These are phyloP conservation scores for Gadus macrocephalus DNA, from an alignment of 2,113 vertebrate species.

Conservation along the genomic window DNA sequence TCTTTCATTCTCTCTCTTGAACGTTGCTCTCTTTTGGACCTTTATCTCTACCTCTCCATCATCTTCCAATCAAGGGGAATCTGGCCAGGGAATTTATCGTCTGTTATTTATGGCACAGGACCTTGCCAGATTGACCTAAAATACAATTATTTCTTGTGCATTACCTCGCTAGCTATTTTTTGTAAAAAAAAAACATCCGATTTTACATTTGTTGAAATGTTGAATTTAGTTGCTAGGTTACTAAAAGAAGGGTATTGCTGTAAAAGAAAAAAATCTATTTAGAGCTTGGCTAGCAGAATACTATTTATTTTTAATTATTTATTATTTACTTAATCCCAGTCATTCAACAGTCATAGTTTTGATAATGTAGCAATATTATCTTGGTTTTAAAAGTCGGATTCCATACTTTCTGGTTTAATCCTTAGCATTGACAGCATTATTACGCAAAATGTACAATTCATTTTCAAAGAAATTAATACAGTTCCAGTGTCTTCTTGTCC, in stretches of 20 bases:
- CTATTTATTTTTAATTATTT: too few species aligned
- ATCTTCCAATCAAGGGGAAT: conserved; percentile 35
- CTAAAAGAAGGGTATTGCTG: conserved; percentile 36
- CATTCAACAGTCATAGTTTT: too few species aligned
- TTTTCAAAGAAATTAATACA: too few species aligned
- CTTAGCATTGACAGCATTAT: too few species aligned
- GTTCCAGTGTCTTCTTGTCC: conserved; percentile 4
- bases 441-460: too few species aligned
- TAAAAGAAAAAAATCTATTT: too few species aligned
- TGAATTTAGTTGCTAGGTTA: conserved; percentile 67
- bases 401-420: too few species aligned
- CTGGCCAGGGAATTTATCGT: conserved; percentile 61
- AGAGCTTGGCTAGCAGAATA: too few species aligned
- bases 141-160: conserved; percentile 69
- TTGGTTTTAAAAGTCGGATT: too few species aligned
- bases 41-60: conserved; percentile 27
- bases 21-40: conserved; percentile 19
- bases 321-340: too few species aligned
- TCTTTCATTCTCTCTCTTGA: conserved; percentile 27
- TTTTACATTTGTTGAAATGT: conserved; percentile 55
- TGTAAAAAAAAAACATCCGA: not conserved
- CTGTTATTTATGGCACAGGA: conserved; percentile 67
- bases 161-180: conserved; percentile 48
- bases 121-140: conserved; percentile 60
- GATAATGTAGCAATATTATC: too few species aligned